A percentile compares a stretch with the other conserved stretches of the same genome.
These are phyloP conservation scores for Chiropotes sagulatus DNA, from an alignment of 2,797 vertebrate species.

Conservation along the genomic window DNA sequence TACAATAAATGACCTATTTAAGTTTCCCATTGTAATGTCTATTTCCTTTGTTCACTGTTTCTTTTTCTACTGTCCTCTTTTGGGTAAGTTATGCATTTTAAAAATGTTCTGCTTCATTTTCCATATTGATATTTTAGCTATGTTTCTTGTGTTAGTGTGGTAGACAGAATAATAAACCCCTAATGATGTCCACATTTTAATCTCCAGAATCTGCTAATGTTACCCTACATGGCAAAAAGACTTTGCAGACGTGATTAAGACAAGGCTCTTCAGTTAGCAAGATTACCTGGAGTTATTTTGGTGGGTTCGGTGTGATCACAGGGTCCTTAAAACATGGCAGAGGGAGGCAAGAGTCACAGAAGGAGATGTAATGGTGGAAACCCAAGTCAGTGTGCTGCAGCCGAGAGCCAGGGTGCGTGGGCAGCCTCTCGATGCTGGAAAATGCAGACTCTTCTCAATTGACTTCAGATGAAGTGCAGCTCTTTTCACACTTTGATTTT, in stretches of 20 bases:
- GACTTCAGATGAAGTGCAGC: background rate
- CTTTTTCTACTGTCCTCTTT: background rate
- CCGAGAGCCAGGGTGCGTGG: fast-evolving
- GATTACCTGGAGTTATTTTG: background rate
- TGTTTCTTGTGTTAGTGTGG: background rate
- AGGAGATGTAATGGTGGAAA: background rate
- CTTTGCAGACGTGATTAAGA: background rate
- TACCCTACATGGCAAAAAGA: background rate
- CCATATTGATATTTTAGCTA: background rate
- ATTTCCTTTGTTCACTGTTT: background rate
- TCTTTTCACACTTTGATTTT: background rate
- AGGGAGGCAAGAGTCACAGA: background rate
- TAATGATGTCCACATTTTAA: background rate
- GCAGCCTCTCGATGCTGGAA: background rate
- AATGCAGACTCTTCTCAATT: background rate
- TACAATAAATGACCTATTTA: background rate
- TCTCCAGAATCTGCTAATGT: background rate
- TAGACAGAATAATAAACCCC: background rate
- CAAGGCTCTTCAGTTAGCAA: background rate
- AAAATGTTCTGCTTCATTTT: background rate
- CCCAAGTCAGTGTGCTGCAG: background rate
- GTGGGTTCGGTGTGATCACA: background rate
- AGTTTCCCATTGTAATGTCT: too few relatives aligned
- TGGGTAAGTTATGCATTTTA: background rate
- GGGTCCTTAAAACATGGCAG: background rate